These are phyloP conservation scores for Papilio polytes DNA, from an alignment of 1,140 invertebrate species.

Conservation along the genomic window DNA sequence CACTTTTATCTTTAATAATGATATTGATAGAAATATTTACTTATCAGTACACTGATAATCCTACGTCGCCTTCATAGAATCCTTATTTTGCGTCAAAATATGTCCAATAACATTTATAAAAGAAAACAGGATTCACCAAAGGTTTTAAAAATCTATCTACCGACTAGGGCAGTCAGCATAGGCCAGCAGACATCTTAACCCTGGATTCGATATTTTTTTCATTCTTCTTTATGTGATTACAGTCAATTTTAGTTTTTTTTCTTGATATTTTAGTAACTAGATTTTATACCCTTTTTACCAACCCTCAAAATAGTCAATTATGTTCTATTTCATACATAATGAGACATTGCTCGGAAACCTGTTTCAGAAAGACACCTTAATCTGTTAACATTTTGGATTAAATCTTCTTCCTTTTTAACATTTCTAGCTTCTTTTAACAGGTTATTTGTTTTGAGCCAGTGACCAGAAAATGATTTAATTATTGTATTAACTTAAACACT, in stretches of 20 bases:
- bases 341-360: background rate
- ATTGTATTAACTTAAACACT: background rate
- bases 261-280: background rate
- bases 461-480: too few species aligned
- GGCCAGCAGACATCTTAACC: too few species aligned
- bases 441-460: too few species aligned
- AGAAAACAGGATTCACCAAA: background rate
- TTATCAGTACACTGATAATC: background rate
- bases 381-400: background rate
- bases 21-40: background rate
- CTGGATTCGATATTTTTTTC: too few species aligned
- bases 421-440: too few species aligned
- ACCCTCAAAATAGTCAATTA: background rate
- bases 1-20: background rate
- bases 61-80: background rate
- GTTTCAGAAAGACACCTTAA: background rate
- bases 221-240: background rate
- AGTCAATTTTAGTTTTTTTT: background rate
- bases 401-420: too few species aligned
- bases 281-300: background rate
- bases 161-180: too few species aligned
- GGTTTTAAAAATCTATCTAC: background rate
- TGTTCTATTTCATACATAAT: background rate
- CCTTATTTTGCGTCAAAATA: too few species aligned
- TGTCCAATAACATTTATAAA: too few species aligned